A percentile compares a stretch with the other conserved stretches of the same genome.
Conservation (phyloP, 2,888 invertebrate genomes). For the Sylvicola fuscatus region DNA sequence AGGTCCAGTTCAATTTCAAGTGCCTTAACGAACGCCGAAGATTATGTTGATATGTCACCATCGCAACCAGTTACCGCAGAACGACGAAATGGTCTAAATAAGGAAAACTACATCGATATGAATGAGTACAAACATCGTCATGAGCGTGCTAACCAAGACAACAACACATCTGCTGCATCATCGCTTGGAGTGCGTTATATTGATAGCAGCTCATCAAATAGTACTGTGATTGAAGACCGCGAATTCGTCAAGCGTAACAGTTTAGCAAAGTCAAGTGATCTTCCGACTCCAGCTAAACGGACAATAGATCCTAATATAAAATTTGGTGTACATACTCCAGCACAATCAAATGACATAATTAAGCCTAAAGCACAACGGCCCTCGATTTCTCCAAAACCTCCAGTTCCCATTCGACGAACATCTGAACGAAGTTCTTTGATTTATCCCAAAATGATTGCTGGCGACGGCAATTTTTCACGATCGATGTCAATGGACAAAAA, state of each 20-base stretch:
- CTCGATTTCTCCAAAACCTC: neutral
- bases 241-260: neutral
- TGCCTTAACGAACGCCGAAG: slow-evolving; percentile 16
- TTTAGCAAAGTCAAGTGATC: neutral
- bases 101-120: slow-evolving; percentile 3
- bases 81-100: neutral
- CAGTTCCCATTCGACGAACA: slow-evolving; percentile 3
- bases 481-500: no score
- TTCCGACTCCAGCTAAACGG: slow-evolving; percentile 2
- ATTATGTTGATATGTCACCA: slow-evolving; percentile 9
- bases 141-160: neutral
- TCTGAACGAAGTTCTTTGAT: slow-evolving; percentile 3
- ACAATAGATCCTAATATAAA: slow-evolving; percentile 3
- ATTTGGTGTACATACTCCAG: no score
- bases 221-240: slow-evolving; percentile 1
- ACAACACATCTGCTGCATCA: neutral
- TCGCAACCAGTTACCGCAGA: slow-evolving; percentile 6
- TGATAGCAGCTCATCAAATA: slow-evolving; percentile 4
- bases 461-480: no score
- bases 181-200: slow-evolving; percentile 3
- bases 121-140: neutral
- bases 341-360: neutral
- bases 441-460: no score
- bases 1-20: slow-evolving; percentile 16
- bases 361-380: slow-evolving; percentile 4